Conservation (phyloP, 2,888 invertebrate species). For the Sussaba pulchella region DNA sequence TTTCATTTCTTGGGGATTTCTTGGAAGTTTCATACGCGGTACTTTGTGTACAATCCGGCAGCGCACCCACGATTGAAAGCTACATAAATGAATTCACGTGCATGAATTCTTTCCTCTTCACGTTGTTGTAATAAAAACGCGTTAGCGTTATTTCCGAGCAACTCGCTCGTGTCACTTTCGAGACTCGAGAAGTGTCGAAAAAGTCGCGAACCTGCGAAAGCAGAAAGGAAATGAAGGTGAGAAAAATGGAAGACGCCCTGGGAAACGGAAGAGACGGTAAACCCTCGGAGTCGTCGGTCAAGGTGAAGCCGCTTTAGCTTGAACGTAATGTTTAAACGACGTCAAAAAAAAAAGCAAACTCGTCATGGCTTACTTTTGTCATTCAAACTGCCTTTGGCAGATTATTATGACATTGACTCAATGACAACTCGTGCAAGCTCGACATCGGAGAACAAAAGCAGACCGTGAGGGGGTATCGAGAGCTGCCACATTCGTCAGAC, state of each 20-base stretch:
- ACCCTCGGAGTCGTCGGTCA: constrained; percentile 73
- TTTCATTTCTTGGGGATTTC: too few species aligned
- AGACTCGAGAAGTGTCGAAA: constrained; percentile 50
- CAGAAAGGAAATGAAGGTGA: constrained; percentile 13
- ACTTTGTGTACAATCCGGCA: too few species aligned
- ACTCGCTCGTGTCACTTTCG: constrained; percentile 42
- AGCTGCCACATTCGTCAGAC: too few species aligned
- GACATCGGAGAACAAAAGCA: neutral
- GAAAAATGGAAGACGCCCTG: constrained; percentile 9
- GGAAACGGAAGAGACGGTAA: constrained; percentile 27
- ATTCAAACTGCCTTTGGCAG: neutral
- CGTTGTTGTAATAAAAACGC: constrained; percentile 72
- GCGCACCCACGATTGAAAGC: too few species aligned
- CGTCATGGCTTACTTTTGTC: neutral
- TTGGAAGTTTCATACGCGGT: too few species aligned
- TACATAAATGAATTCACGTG: neutral
- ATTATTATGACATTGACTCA: neutral
- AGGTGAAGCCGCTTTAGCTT: constrained; percentile 63
- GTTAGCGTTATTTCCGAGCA: constrained; percentile 75
- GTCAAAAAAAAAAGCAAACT: neutral
- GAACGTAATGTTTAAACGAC: neutral
- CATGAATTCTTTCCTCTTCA: neutral
- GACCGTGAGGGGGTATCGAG: too few species aligned
- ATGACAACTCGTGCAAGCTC: neutral
- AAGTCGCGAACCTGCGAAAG: constrained; percentile 18